Percentiles rank a stretch among this genome's conserved stretches.
Evolutionary conservation across 2,888 invertebrate genomes (phyloP).

Genomic region (Hartigia nigra): DNA sequence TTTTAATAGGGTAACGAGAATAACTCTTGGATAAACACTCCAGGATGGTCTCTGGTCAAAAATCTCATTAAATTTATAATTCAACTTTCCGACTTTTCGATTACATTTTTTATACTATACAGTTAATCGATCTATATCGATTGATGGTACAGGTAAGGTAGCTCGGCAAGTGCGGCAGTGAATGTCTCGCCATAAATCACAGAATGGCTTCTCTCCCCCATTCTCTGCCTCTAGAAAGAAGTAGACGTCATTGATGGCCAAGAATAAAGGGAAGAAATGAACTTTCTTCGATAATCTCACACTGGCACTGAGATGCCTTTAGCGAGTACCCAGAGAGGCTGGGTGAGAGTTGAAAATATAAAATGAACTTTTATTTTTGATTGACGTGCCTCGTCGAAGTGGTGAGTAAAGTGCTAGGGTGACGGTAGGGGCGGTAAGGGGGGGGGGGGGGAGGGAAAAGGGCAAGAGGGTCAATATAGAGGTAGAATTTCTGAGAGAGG

Average conservation of each 20-base stretch:
- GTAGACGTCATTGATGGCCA: slow-evolving; percentile 1
- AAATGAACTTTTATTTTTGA: slow-evolving; percentile 34
- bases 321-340: not conserved
- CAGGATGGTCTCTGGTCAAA: not conserved
- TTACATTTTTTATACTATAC: slow-evolving; percentile 8
- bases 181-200: slow-evolving; percentile 10
- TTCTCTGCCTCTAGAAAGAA: not conserved
- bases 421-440: too few species aligned
- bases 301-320: not conserved
- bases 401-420: slow-evolving; percentile 1
- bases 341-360: slow-evolving; percentile 18
- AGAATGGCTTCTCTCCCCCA: not conserved
- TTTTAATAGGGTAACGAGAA: not conserved
- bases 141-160: not conserved
- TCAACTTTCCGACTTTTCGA: not conserved
- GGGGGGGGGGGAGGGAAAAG: slow-evolving; percentile 2
- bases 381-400: slow-evolving; percentile 20
- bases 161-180: not conserved
- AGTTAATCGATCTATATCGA: slow-evolving; percentile 4
- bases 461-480: slow-evolving; percentile 19
- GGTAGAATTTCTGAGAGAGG: slow-evolving; percentile 42
- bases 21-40: not conserved
- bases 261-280: slow-evolving; percentile 5
- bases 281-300: not conserved
- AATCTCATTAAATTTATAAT: not conserved